Percentiles rank a stretch among this genome's conserved stretches.
Conservation (phyloP, 2,113 vertebrate genomes). For the Coregonus clupeaformis region DNA sequence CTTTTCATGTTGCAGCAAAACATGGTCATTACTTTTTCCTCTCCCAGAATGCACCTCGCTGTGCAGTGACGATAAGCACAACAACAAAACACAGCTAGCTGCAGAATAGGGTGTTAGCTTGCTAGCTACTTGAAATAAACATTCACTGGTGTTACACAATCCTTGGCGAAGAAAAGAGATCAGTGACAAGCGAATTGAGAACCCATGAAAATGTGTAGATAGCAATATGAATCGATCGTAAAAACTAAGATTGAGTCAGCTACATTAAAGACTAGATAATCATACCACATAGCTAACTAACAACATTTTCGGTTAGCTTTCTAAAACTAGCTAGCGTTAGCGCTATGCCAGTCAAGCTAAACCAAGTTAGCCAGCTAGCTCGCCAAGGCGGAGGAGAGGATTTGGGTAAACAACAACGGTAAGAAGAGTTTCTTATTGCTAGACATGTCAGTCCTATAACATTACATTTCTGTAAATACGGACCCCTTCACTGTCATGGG, state of each 20-base stretch:
- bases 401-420: slow-evolving; percentile 57
- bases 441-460: not conserved
- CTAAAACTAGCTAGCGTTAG: slow-evolving; percentile 47
- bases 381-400: slow-evolving; percentile 35
- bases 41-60: slow-evolving; percentile 69
- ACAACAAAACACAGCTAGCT: slow-evolving; percentile 76
- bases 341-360: slow-evolving; percentile 54
- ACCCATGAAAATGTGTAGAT: not conserved
- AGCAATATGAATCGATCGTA: slow-evolving; percentile 14
- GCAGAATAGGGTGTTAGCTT: slow-evolving; percentile 56
- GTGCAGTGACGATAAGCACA: slow-evolving; percentile 72
- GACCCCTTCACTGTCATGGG: too few relatives aligned
- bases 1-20: slow-evolving; percentile 67
- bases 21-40: slow-evolving; percentile 39
- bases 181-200: slow-evolving; percentile 14
- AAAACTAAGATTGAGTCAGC: not conserved
- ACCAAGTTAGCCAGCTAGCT: slow-evolving; percentile 57
- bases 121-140: slow-evolving; percentile 52
- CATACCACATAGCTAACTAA: slow-evolving; percentile 7
- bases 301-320: slow-evolving; percentile 19
- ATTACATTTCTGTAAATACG: too few relatives aligned
- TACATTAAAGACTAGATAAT: not conserved
- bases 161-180: slow-evolving; percentile 9
- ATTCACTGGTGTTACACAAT: slow-evolving; percentile 25
- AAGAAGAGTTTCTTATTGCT: slow-evolving; percentile 35